Conservation (phyloP, 2,113 vertebrate species). For the Fregetta grallaria region DNA sequence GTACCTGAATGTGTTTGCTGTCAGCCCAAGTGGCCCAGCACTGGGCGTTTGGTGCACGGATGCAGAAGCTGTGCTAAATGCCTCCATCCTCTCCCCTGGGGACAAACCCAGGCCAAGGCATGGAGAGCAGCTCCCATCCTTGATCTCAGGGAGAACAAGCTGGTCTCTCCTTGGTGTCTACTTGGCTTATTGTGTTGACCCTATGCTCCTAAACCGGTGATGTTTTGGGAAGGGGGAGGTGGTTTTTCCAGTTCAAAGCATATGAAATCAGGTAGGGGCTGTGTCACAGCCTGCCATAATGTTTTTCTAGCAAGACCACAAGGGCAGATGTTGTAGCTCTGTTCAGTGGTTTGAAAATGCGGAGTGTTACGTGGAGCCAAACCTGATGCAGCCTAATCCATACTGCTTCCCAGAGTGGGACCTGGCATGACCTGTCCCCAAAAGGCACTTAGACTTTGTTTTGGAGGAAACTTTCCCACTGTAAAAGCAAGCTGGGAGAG, state of each 20-base stretch:
- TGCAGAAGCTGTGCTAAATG: not conserved
- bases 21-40: not conserved
- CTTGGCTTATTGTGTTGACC: not conserved
- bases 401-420: not conserved
- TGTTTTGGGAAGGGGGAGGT: not conserved
- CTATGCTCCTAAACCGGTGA: not conserved
- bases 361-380: not conserved
- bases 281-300: not conserved
- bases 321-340: not conserved
- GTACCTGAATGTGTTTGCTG: not conserved
- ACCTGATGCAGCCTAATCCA: not conserved
- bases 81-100: not conserved
- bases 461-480: not conserved
- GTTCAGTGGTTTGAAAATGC: not conserved
- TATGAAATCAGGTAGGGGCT: not conserved
- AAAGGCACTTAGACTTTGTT: not conserved
- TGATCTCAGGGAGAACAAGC: not conserved
- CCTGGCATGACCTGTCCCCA: not conserved
- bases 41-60: rapidly evolving
- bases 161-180: not conserved
- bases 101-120: not conserved
- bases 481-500: not conserved
- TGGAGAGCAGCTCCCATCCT: not conserved
- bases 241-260: not conserved
- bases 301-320: not conserved